phyloP scores from a whole-genome alignment of 1,140 invertebrate genomes.

The Drosophila varians region DNA sequence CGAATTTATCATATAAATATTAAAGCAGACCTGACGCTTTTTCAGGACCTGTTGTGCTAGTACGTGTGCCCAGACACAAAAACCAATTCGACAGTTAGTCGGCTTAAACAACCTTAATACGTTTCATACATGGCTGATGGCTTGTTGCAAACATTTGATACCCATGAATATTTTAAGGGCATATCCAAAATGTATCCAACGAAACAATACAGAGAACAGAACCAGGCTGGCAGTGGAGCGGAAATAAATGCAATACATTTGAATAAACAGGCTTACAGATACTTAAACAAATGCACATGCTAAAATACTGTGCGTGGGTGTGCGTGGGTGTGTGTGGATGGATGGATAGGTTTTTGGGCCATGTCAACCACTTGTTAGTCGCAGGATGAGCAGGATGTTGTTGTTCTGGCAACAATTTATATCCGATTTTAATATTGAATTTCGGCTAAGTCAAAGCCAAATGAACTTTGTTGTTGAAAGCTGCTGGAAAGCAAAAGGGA shows the following conservation, averaged over 20 bases:
- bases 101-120: conserved; percentile 36
- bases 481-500: conserved; percentile 6
- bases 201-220: conserved; percentile 30
- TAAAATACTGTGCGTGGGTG: conserved; percentile 4
- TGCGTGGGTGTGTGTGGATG: conserved; percentile 1
- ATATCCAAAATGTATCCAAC: conserved; percentile 63
- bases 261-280: conserved; percentile 78
- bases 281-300: conserved; percentile 67
- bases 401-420: conserved; percentile 66
- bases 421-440: conserved; percentile 81
- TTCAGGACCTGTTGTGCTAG: not conserved
- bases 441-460: conserved; percentile 62
- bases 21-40: conserved; percentile 25
- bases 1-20: conserved; percentile 45
- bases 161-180: conserved; percentile 75
- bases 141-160: conserved; percentile 40
- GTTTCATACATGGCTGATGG: conserved; percentile 3
- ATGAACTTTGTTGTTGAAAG: conserved; percentile 52
- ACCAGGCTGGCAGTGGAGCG: conserved; percentile 15
- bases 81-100: conserved; percentile 30
- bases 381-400: conserved; percentile 41
- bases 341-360: conserved; percentile 17
- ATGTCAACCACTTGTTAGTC: conserved; percentile 77
- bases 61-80: conserved; percentile 5
- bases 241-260: conserved; percentile 77